Evolutionary conservation across 2,888 invertebrate genomes (phyloP), one percentile per base, ranked within the genome.

Genomic region (Hemithea aestivaria): DNA sequence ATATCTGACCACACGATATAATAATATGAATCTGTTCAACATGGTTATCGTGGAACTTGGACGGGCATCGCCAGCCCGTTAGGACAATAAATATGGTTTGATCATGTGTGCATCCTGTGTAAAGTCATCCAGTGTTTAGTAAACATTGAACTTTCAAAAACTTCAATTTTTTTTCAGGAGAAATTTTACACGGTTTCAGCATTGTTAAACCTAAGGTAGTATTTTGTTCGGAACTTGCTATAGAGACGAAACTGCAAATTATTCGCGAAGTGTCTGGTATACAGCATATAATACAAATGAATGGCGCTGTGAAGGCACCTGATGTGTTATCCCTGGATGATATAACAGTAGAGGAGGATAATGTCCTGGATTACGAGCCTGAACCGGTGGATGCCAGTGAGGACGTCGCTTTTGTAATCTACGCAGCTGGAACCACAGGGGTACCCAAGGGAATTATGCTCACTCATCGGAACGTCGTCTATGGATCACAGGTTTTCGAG

Each of bases 391-490:
- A 62, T 7, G 70, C 68, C 50, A 42, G 57, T 1, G 7, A 7
- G 7, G 72, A 72, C 23, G 48, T 53, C 1, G 63, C 57, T 1
- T 66, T 88, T 42, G 70, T 90, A 26, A 81, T 90, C 4, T 90
- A 90, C 60, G 90, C 90, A 1, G 90, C 90, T 34, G 88, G 95
- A 0, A 95, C 95, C 0, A 95, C 94, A 0, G 94, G 95, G 0
- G 75, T 93, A 30, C 94, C 94, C 0, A 94, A 94, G 73, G 94
- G 93, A 9, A 94, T 94, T 0, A 89, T 90, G 89, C 70, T 94
- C 16, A 90, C 91, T 0, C 93, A 93, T 58, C 41, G 73, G 2
- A 80, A 80, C 39, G 49, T 61, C 7, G 45, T 81, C n/a, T 73
- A 48, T 87, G 90, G 27, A 84, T 91, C 64, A 56, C 62, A 50